These are phyloP conservation scores for Pachypanchax playfairii DNA, from an alignment of 2,113 vertebrate species.

Conservation along the genomic window DNA sequence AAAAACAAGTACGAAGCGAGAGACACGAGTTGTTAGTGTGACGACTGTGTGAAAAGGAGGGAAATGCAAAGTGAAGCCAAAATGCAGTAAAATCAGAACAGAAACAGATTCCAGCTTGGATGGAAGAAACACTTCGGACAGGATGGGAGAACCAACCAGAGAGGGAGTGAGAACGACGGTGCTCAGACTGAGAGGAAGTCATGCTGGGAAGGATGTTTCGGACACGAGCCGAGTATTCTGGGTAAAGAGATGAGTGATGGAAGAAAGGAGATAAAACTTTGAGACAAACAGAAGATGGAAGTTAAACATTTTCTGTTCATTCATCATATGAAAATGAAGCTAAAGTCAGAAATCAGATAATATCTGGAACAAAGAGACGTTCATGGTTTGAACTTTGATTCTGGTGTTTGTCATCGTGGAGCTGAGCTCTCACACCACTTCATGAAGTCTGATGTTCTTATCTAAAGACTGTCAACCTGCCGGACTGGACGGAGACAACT, in stretches of 20 bases:
- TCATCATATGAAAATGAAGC: not conserved
- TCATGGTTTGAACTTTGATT: too few species aligned
- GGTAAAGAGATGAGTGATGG: slow-evolving; percentile 70
- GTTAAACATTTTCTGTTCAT: not conserved
- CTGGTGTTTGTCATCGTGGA: slow-evolving; percentile 19
- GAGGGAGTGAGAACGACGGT: slow-evolving; percentile 84
- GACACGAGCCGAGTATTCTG: slow-evolving; percentile 93
- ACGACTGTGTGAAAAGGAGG: not conserved
- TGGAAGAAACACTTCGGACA: slow-evolving; percentile 46
- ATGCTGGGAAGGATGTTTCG: slow-evolving; percentile 80
- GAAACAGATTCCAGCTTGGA: slow-evolving; percentile 27
- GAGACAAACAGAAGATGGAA: slow-evolving; percentile 32
- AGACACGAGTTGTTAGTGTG: not conserved
- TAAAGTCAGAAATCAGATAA: not conserved
- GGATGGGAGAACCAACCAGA: slow-evolving; percentile 86
- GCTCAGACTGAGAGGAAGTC: slow-evolving; percentile 81
- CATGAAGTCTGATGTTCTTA: slow-evolving; percentile 49
- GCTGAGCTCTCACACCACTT: slow-evolving; percentile 15
- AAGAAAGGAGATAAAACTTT: slow-evolving; percentile 66
- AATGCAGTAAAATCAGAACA: slow-evolving; percentile 38
- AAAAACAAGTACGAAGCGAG: slow-evolving; percentile 7
- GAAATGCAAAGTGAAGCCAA: slow-evolving; percentile 39
- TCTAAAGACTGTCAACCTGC: slow-evolving; percentile 53
- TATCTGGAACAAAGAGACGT: too few species aligned
- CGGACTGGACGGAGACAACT: slow-evolving; percentile 26